A percentile compares a stretch with the other conserved stretches of the same genome.
Evolutionary conservation across 1,140 invertebrate species (phyloP).

Genomic region (Euglossa dilemma): DNA sequence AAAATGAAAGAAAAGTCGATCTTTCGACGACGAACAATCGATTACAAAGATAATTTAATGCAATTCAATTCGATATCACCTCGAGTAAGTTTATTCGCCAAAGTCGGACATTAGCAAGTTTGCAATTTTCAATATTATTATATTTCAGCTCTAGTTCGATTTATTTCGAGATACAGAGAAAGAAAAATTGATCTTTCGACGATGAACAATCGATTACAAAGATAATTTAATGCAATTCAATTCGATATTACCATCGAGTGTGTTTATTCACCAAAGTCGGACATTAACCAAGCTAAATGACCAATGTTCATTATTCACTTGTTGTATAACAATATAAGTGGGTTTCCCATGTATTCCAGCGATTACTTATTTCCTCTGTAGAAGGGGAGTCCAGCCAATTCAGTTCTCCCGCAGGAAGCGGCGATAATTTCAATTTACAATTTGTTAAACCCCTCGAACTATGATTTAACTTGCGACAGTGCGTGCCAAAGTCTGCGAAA

Average conservation of each 20-base stretch:
- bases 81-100: too few species aligned
- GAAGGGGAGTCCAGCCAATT: conserved; percentile 63
- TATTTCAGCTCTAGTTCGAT: too few species aligned
- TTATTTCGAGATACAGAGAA: not conserved
- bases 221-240: not conserved
- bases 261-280: conserved; percentile 35
- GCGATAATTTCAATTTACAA: conserved; percentile 81
- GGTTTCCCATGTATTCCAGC: conserved; percentile 73
- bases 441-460: conserved; percentile 56
- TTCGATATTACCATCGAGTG: not conserved
- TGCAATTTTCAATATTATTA: too few species aligned
- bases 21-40: too few species aligned
- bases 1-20: too few species aligned
- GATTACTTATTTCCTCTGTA: conserved; percentile 77
- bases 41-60: too few species aligned
- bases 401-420: conserved; percentile 76
- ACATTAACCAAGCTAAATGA: conserved; percentile 40
- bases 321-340: conserved; percentile 62
- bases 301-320: conserved; percentile 50
- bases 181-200: not conserved
- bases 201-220: not conserved
- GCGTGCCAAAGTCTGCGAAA: too few species aligned
- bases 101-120: too few species aligned
- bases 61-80: too few species aligned
- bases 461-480: too few species aligned